A percentile compares a stretch with the other conserved stretches of the same genome.
These are phyloP conservation scores for Pimephales promelas DNA, from an alignment of 2,113 vertebrate genomes.

Conservation along the genomic window DNA sequence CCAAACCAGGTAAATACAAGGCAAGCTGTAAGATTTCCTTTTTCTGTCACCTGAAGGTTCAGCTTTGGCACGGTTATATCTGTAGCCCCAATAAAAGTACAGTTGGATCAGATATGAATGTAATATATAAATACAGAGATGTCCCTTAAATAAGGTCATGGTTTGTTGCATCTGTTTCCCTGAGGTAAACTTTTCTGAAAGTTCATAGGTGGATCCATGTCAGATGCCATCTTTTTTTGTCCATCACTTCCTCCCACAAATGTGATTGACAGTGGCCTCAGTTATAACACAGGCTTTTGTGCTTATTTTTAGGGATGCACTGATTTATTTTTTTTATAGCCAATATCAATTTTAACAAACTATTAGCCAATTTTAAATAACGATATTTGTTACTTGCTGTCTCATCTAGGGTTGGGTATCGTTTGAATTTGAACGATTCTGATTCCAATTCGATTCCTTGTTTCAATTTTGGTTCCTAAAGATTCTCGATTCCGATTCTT, in stretches of 20 bases:
- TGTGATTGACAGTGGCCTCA: background rate
- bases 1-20: constrained; percentile 30
- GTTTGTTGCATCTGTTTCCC: background rate
- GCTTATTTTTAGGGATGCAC: background rate
- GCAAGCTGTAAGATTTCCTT: background rate
- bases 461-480: too few relatives aligned
- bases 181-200: constrained; percentile 21
- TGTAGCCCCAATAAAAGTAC: background rate
- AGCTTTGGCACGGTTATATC: background rate
- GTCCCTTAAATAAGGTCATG: background rate
- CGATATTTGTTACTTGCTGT: too few relatives aligned
- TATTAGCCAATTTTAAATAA: too few relatives aligned
- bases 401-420: too few relatives aligned
- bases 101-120: background rate
- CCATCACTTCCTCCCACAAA: background rate
- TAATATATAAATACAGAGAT: background rate
- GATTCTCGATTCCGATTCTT: too few relatives aligned
- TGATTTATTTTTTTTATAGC: too few relatives aligned
- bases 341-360: too few relatives aligned
- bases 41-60: constrained; percentile 7
- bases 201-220: background rate
- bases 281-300: background rate
- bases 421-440: too few relatives aligned
- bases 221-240: background rate
- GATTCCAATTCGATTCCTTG: too few relatives aligned